Conservation (phyloP, 1,140 invertebrate species). For the Nomia melanderi region DNA sequence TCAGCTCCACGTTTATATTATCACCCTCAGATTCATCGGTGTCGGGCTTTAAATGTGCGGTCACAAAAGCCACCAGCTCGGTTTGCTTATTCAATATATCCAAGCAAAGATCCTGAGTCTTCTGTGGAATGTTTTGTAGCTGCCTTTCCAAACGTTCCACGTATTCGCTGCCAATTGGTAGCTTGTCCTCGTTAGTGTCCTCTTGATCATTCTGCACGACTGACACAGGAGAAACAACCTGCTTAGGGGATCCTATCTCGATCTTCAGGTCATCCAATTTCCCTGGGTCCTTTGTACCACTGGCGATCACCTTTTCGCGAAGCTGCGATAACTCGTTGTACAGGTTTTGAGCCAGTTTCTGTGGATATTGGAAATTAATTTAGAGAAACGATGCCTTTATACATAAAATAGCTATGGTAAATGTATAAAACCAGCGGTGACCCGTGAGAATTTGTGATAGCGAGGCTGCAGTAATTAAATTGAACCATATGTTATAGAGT, state of each 20-base stretch:
- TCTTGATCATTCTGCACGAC: background rate
- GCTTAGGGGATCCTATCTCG: background rate
- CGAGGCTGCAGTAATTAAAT: too few species aligned
- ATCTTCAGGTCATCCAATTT: slow-evolving; percentile 58
- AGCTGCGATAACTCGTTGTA: slow-evolving; percentile 66
- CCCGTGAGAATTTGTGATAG: too few species aligned
- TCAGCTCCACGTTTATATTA: slow-evolving; percentile 3
- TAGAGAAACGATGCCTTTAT: too few species aligned
- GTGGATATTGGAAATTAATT: background rate
- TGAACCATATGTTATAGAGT: too few species aligned
- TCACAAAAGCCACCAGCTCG: slow-evolving; percentile 42
- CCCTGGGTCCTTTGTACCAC: slow-evolving; percentile 69
- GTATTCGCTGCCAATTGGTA: slow-evolving; percentile 44
- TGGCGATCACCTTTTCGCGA: slow-evolving; percentile 66
- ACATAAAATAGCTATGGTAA: too few species aligned
- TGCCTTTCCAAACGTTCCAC: slow-evolving; percentile 45
- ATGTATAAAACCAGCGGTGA: too few species aligned
- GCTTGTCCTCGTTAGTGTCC: slow-evolving; percentile 24
- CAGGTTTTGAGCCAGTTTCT: slow-evolving; percentile 58
- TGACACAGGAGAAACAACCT: too few species aligned
- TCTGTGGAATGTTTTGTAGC: slow-evolving; percentile 46
- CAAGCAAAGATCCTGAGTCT: slow-evolving; percentile 45
- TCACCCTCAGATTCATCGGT: background rate
- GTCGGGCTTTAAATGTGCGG: slow-evolving; percentile 49
- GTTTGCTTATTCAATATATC: slow-evolving; percentile 54